phyloP scores from a whole-genome alignment of 2,113 vertebrate genomes.

The Silurus meridionalis region DNA sequence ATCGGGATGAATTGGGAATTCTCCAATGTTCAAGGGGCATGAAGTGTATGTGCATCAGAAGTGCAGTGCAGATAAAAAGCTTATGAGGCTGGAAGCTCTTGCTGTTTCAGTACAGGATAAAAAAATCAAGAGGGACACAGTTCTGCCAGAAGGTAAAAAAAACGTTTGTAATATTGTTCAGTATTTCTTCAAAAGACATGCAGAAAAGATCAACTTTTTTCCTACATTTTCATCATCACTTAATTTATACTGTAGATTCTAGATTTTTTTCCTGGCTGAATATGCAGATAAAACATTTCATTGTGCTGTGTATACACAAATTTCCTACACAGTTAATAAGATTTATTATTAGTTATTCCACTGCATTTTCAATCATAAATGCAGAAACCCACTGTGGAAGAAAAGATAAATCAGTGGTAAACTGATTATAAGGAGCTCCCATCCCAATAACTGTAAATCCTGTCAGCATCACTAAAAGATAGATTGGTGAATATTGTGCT shows the following conservation, averaged over 20 bases:
- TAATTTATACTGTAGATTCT: background rate
- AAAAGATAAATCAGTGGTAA: background rate
- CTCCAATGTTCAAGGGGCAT: background rate
- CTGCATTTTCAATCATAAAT: background rate
- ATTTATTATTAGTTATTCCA: background rate
- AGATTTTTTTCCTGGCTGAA: background rate
- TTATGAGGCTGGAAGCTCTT: constrained; percentile 8
- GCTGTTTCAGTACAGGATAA: constrained; percentile 6
- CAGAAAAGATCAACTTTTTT: background rate
- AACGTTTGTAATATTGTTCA: background rate
- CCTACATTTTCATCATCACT: background rate
- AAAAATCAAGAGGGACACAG: background rate
- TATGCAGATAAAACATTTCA: background rate
- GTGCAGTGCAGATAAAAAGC: constrained; percentile 17
- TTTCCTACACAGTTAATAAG: background rate
- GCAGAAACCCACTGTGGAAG: background rate
- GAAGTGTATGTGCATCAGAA: constrained; percentile 7
- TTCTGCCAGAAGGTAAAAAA: background rate
- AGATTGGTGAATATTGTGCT: background rate
- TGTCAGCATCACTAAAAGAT: background rate
- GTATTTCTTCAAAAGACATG: background rate
- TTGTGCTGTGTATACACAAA: background rate
- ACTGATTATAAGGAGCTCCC: background rate
- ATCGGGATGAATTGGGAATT: background rate
- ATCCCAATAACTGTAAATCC: background rate